These are phyloP conservation scores for Bombus sibiricus DNA, from an alignment of 1,140 invertebrate genomes.

Conservation along the genomic window DNA sequence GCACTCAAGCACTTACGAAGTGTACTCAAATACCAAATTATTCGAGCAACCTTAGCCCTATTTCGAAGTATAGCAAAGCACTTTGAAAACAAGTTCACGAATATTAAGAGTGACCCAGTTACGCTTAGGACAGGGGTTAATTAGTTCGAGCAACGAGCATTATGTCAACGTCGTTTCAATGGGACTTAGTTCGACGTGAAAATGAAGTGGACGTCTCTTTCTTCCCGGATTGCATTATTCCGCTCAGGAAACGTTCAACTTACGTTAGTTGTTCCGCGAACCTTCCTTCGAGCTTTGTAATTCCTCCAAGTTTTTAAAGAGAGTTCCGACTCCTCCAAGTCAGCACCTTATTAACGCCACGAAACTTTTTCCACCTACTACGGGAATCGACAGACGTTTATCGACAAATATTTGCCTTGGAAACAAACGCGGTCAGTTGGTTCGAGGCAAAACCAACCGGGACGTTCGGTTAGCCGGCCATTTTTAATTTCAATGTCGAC, in stretches of 20 bases:
- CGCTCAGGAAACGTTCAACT: slow-evolving; percentile 21
- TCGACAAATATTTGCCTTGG: slow-evolving; percentile 49
- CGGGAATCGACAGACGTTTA: slow-evolving; percentile 31
- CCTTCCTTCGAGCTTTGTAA: slow-evolving; percentile 11
- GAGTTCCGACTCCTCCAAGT: slow-evolving; percentile 3
- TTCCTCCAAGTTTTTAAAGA: slow-evolving; percentile 36
- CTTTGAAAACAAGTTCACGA: slow-evolving; percentile 25
- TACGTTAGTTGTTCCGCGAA: slow-evolving; percentile 17
- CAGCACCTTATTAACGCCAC: slow-evolving; percentile 30
- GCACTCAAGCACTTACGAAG: background rate
- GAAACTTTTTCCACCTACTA: slow-evolving; percentile 36
- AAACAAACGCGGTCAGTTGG: background rate
- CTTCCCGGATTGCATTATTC: slow-evolving; percentile 34
- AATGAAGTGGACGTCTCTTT: slow-evolving; percentile 37
- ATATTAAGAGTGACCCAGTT: slow-evolving; percentile 33
- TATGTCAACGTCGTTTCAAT: slow-evolving; percentile 26
- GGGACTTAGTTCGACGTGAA: slow-evolving; percentile 34
- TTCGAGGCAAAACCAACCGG: too few species aligned
- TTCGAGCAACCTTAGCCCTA: background rate
- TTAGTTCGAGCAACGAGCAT: slow-evolving; percentile 24
- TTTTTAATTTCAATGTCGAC: slow-evolving; percentile 38
- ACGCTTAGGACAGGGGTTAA: slow-evolving; percentile 21
- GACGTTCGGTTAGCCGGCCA: background rate
- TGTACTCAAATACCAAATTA: slow-evolving; percentile 29
- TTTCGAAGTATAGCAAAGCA: slow-evolving; percentile 2